These are phyloP conservation scores for Cynaeus angustus DNA, from an alignment of 2,888 invertebrate species.

Conservation along the genomic window DNA sequence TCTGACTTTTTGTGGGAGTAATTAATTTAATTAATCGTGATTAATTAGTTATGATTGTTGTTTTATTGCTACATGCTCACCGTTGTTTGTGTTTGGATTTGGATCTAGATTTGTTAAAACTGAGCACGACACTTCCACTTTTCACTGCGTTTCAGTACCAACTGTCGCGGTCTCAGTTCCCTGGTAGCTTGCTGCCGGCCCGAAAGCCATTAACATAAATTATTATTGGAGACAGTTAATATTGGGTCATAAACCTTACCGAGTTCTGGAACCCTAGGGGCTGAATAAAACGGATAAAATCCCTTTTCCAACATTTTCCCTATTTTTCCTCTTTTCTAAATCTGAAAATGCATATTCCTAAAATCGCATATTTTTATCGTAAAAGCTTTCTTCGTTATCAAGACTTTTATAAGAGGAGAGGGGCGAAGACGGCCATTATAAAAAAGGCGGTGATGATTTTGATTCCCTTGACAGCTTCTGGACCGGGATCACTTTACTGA, in stretches of 20 bases:
- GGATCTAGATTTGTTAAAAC: conserved; percentile 13
- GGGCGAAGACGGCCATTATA: conserved; percentile 60
- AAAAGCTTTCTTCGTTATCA: neutral
- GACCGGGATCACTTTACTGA: conserved; percentile 58
- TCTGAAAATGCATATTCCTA: no score
- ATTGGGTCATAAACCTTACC: conserved; percentile 72
- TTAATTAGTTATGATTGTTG: no score
- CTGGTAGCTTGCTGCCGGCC: conserved; percentile 62
- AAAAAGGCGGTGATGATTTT: conserved; percentile 64
- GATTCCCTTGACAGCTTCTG: conserved; percentile 59
- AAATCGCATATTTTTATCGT: conserved; percentile 1
- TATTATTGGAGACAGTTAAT: conserved; percentile 78
- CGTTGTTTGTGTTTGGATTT: no score
- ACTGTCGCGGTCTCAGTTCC: conserved; percentile 68
- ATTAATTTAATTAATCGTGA: no score
- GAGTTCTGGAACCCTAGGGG: conserved; percentile 58
- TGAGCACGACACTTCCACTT: conserved; percentile 64
- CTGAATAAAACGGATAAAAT: conserved; percentile 37
- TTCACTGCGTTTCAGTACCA: conserved; percentile 68
- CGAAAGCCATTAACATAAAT: conserved; percentile 74
- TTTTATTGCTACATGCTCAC: no score
- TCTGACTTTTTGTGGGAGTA: no score
- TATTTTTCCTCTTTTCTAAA: conserved; percentile 45
- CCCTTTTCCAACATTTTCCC: conserved; percentile 18
- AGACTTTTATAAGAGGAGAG: neutral